Evolutionary conservation across 2,113 vertebrate species (phyloP), one percentile per base, ranked within the genome.

Genomic region (Gorilla gorilla): DNA sequence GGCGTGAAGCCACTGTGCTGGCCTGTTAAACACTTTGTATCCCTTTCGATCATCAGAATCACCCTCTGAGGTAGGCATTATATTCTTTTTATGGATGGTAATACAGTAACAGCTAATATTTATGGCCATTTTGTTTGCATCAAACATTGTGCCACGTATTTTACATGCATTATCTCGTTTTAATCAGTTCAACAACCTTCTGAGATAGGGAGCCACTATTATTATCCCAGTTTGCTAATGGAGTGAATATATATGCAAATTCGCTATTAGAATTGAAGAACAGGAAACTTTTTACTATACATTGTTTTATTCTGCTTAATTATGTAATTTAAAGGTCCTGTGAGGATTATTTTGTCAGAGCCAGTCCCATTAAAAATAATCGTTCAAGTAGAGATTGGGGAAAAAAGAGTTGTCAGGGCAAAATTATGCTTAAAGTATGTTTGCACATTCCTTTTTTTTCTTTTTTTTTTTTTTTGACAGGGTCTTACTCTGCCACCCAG

Each of bases 241-340:
- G 78, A 92, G 83, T 70, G 93, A 78, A 84, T 78, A 95, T n/a
- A 90, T 35, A 94, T 88, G 90, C 57, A 73, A 72, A 97, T 93
- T 70, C 89, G 18, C 35, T 81, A 23, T 45, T 87, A 59, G 45
- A 87, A 93, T 91, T 78, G 55, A 17, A 75, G 22, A 93, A 8
- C 17, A 95, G 89, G 82, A 85, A 75, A 72, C 32, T 66, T 94
- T 94, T 80, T 66, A 68, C 57, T 89, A 86, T 55, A 90, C 8
- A 64, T 59, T 64, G 40, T 81, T 43, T 88, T 83, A 30, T 12
- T 18, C 72, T 94, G 43, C 61, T 86, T 89, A 76, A 94, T 95
- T 91, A 90, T 23, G 61, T 93, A 66, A 90, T 84, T 88, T 89
- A 93, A 94, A 89, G 13, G 7, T 91, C 13, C 35, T 59, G 7